phyloP scores from a whole-genome alignment of 92 coral and sea anemone species.

The Actinernus sp. region DNA sequence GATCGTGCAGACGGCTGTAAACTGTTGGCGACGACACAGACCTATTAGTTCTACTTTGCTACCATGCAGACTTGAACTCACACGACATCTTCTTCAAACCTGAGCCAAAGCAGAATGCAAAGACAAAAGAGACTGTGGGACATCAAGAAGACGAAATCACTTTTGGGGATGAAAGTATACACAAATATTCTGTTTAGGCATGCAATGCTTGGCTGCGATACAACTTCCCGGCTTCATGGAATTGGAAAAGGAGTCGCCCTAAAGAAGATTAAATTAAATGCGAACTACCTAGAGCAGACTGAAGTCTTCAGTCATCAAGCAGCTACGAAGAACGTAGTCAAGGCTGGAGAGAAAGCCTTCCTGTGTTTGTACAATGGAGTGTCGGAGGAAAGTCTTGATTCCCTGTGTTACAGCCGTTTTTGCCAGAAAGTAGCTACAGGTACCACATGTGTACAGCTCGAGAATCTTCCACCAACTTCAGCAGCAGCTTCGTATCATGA shows the following conservation, averaged over 20 bases:
- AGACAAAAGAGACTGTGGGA: conserved; percentile 21
- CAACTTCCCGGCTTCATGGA: conserved; percentile 58
- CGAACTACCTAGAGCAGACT: conserved; percentile 16
- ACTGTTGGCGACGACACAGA: conserved; percentile 38
- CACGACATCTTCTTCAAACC: conserved; percentile 31
- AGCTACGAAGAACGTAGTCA: conserved; percentile 8
- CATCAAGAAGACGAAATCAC: conserved; percentile 16
- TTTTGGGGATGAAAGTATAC: conserved; percentile 18
- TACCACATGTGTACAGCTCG: conserved; percentile 9
- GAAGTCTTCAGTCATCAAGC: not conserved
- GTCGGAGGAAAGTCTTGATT: conserved; percentile 4
- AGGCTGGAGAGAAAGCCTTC: conserved; percentile 25
- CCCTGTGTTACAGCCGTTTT: conserved; percentile 19
- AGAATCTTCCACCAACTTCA: conserved; percentile 18
- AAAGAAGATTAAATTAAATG: conserved; percentile 15
- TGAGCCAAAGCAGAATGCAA: conserved; percentile 12
- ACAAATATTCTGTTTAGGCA: conserved; percentile 33
- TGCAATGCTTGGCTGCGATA: conserved; percentile 58
- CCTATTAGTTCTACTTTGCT: conserved; percentile 12
- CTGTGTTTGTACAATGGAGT: conserved; percentile 12
- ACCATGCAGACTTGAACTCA: conserved; percentile 16
- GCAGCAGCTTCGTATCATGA: conserved; percentile 22
- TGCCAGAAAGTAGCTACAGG: conserved; percentile 25
- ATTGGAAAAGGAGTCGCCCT: conserved; percentile 48
- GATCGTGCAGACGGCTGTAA: not conserved